Evolutionary conservation across 2,797 vertebrate species (phyloP), one percentile per base, ranked within the genome.

Genomic region (Pseudochirops cupreus): DNA sequence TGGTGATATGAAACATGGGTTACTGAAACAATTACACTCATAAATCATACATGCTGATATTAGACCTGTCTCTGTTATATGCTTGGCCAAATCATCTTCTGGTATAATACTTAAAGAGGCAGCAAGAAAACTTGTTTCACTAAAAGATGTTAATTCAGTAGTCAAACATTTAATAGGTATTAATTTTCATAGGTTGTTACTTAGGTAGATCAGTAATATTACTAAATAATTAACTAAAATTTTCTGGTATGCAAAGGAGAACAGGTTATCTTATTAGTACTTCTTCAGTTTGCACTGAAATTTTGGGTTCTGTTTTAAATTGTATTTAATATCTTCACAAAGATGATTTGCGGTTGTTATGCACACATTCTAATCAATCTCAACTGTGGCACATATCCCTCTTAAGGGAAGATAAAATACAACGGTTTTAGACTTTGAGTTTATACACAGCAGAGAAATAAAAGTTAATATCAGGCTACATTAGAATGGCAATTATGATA

Each of bases 301-400:
- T 82, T 56, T 96, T 89, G 54, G 58, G 4, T 58, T 94, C 67
- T 94, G 9, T 87, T 94, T 95, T 93, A 2, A 96, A 96, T 90
- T 94, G 52, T 62, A 55, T 52, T 53, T 62, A 92, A 59, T 67
- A 93, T 93, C 97, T 96, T 94, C 82, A 92, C 55, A 92, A 95
- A 97, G 93, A 90, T 14, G 11, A 93, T 56, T 0, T 54, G 62
- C 89, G 50, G 21, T 0, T 62, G 18, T 96, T 74, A 57, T 67
- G 55, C 46, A 59, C 10, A 94, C 59, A 4, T 21, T 54, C 55
- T 93, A 90, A 90, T 93, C 92, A 93, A 56, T 95, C 87, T 95
- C 52, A 91, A 82, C 94, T 91, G 54, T 14, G 59, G 57, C 29
- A 92, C 56, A 87, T 11, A 46, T 50, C 1, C 74, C 74, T 87